Percentiles rank a stretch among this genome's conserved stretches.
phyloP scores from a whole-genome alignment of 2,113 vertebrate species.

The Blennius ocellaris region DNA sequence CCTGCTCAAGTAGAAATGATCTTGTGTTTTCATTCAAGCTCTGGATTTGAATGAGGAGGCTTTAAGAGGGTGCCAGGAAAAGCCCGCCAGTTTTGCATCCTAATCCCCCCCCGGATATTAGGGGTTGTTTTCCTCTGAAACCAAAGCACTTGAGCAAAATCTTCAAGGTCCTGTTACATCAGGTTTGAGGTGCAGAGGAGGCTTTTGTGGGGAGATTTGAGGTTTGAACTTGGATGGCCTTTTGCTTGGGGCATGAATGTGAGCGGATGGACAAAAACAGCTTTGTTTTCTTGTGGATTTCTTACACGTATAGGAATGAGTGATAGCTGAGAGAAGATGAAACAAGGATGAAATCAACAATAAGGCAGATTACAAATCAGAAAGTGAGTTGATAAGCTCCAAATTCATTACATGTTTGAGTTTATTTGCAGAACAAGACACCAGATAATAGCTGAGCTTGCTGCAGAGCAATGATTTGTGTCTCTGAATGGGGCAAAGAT shows the following conservation, averaged over 20 bases:
- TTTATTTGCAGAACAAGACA: not conserved
- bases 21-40: slow-evolving; percentile 48
- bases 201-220: slow-evolving; percentile 18
- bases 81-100: slow-evolving; percentile 33
- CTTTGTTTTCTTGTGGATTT: slow-evolving; percentile 29
- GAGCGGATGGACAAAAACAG: slow-evolving; percentile 12
- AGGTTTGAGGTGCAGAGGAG: slow-evolving; percentile 22
- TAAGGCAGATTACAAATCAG: not conserved
- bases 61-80: slow-evolving; percentile 54
- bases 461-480: not conserved
- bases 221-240: slow-evolving; percentile 33
- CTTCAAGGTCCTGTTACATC: slow-evolving; percentile 27
- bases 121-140: slow-evolving; percentile 39
- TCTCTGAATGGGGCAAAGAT: slow-evolving; percentile 25
- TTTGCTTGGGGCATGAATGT: not conserved
- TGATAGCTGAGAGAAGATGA: slow-evolving; percentile 1
- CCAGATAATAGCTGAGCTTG: not conserved
- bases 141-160: slow-evolving; percentile 45
- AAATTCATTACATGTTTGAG: not conserved
- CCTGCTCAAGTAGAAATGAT: slow-evolving; percentile 43
- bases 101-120: slow-evolving; percentile 54
- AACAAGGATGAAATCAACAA: not conserved
- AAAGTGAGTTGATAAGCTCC: not conserved
- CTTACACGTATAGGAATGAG: slow-evolving; percentile 18
- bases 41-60: slow-evolving; percentile 46